A percentile compares a stretch with the other conserved stretches of the same genome.
phyloP scores from a whole-genome alignment of 2,888 invertebrate species.

The Blastobasis lacticolella region DNA sequence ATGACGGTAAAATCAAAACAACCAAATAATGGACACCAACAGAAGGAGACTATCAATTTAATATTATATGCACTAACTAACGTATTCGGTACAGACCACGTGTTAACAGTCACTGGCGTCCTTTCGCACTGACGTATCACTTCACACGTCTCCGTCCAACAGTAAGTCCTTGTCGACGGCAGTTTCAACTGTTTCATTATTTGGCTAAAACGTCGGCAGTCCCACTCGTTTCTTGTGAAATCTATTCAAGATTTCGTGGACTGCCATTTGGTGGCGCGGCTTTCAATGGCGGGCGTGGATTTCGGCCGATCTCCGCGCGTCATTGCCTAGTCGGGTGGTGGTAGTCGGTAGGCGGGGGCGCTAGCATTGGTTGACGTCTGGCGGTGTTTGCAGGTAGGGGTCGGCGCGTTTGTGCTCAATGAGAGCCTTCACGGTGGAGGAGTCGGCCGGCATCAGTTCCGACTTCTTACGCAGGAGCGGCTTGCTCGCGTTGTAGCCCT shows the following conservation, averaged over 20 bases:
- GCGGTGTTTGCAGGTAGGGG: constrained; percentile 89
- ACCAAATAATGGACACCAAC: constrained; percentile 34
- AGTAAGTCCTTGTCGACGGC: no score
- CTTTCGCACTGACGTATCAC: neutral
- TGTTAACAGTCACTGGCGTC: constrained; percentile 13
- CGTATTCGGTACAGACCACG: constrained; percentile 34
- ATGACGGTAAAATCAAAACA: neutral
- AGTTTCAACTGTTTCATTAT: no score
- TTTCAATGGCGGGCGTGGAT: no score
- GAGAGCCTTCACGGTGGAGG: constrained; percentile 91
- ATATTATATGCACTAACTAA: constrained; percentile 30
- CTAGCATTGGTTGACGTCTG: constrained; percentile 92
- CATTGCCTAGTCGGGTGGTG: neutral
- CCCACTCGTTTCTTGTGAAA: no score
- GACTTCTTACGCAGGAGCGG: constrained; percentile 95
- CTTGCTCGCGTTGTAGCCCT: constrained; percentile 81
- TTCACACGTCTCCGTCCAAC: constrained; percentile 13
- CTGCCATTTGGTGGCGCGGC: no score
- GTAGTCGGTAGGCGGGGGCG: constrained; percentile 22
- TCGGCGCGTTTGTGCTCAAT: constrained; percentile 95
- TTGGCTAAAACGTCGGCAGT: no score
- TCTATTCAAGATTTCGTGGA: no score
- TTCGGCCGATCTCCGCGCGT: no score
- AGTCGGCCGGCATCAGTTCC: constrained; percentile 91
- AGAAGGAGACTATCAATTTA: constrained; percentile 34